Percentiles rank a stretch among this genome's conserved stretches.
Evolutionary conservation across 2,888 invertebrate genomes (phyloP).

Genomic region (Pristionchus maxplancki): DNA sequence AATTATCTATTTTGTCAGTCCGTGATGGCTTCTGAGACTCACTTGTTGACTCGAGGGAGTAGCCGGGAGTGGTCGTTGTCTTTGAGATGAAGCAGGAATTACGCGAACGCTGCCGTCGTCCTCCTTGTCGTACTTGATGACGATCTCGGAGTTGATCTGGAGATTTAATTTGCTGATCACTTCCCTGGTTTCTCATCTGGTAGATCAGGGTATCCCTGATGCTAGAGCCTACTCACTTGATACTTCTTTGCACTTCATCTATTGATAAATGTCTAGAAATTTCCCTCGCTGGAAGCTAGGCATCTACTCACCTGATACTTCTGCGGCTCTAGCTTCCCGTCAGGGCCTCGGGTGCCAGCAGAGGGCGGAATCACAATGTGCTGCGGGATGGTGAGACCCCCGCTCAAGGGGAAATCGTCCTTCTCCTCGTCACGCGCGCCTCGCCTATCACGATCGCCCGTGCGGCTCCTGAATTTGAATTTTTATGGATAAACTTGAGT

Average conservation of each 20-base stretch:
- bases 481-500: neutral
- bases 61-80: neutral
- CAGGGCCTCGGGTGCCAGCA: slow-evolving; percentile 64
- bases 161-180: slow-evolving; percentile 53
- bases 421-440: slow-evolving; percentile 48
- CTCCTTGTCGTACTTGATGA: slow-evolving; percentile 75
- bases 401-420: slow-evolving; percentile 14
- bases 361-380: slow-evolving; percentile 75
- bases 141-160: slow-evolving; percentile 77
- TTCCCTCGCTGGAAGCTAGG: no score
- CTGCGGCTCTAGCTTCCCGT: slow-evolving; percentile 68
- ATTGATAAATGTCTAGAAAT: neutral
- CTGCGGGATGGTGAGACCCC: slow-evolving; percentile 73
- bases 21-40: neutral
- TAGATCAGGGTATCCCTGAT: no score
- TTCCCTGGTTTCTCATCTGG: no score
- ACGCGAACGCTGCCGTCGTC: slow-evolving; percentile 43
- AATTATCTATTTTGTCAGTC: neutral
- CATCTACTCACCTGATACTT: slow-evolving; percentile 59
- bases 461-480: slow-evolving; percentile 48
- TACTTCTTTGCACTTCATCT: neutral
- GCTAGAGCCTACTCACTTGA: no score
- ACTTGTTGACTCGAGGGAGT: neutral
- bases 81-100: neutral
- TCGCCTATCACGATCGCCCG: slow-evolving; percentile 46